These are phyloP conservation scores for Nomada ruficornis DNA, from an alignment of 2,888 invertebrate species.

Conservation along the genomic window DNA sequence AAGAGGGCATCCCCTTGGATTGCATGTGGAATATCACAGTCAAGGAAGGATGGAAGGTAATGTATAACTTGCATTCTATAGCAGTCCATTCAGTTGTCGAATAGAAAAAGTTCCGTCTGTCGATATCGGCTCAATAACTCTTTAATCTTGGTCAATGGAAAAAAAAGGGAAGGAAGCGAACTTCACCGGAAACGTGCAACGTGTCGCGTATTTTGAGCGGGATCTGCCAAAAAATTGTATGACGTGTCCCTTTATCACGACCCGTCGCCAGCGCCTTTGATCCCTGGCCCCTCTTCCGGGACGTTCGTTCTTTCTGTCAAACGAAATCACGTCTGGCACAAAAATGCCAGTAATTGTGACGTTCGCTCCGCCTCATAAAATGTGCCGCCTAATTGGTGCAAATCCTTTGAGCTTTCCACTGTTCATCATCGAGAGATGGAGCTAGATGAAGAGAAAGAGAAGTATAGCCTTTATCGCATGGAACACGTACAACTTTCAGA, in stretches of 20 bases:
- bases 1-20: conserved; percentile 87
- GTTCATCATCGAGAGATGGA: background rate
- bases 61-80: background rate
- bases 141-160: too few relatives aligned
- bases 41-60: conserved; percentile 88
- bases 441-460: background rate
- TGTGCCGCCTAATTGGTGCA: conserved; percentile 35
- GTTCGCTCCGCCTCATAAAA: background rate
- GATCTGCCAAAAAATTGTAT: background rate
- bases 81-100: background rate
- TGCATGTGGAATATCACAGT: conserved; percentile 91
- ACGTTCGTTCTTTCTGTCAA: conserved; percentile 10
- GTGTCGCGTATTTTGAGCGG: background rate
- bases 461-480: background rate
- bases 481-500: conserved; percentile 84
- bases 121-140: background rate
- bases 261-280: conserved; percentile 2
- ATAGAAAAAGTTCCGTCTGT: background rate
- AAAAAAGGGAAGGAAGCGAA: background rate
- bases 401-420: conserved; percentile 15
- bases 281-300: background rate
- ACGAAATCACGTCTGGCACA: conserved; percentile 7
- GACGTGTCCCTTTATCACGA: background rate
- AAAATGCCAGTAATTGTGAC: conserved; percentile 16
- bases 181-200: background rate